Base-by-base conservation (phyloP, 2,888 invertebrate species). In the Hyppa rectilinea region DNA sequence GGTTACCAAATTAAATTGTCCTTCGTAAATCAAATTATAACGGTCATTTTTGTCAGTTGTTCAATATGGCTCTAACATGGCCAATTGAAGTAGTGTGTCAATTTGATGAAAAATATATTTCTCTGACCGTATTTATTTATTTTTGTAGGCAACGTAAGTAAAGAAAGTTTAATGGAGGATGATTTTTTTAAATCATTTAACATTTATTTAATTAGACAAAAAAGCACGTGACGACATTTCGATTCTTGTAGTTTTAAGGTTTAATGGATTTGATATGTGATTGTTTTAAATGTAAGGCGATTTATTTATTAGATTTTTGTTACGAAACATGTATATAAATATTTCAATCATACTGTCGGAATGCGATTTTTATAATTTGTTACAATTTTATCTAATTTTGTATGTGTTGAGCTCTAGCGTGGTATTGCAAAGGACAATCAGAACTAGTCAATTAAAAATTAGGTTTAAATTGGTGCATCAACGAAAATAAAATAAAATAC, bases 211-310 rank as follows among this genome's bases (percentile, higher is more conserved):
- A 26, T 71, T 68, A 36, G 45, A 78, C 49, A 53, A 50, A 75
- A n/a, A 63, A 49, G 31, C 50, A 59, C 65, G 43, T 80, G 50
- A 72, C 68, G 58, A 77, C 47, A 81, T 63, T 74, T 74, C 67
- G 59, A 71, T 49, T 77, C 43, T 67, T 76, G 67, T 79, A 77
- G 53, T 74, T 81, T 49, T 78, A 81, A 82, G 82, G 74, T 67
- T n/a, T 67, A 81, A 85, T 80, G 78, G 72, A 83, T 83, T 87
- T 84, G 77, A 85, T 75, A 84, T 84, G 86, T 86, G 85, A 87
- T 87, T 84, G 69, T 83, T 83, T 75, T 81, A 76, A 75, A 80
- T 81, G 60, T 82, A 84, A 84, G 80, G 69, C 14, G 38, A 76
- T 71, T 77, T 84, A 85, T 85, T 85, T 85, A 86, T 86, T 86